These are phyloP conservation scores for Morphnarchus princeps DNA, from an alignment of 2,113 vertebrate species.

Conservation along the genomic window DNA sequence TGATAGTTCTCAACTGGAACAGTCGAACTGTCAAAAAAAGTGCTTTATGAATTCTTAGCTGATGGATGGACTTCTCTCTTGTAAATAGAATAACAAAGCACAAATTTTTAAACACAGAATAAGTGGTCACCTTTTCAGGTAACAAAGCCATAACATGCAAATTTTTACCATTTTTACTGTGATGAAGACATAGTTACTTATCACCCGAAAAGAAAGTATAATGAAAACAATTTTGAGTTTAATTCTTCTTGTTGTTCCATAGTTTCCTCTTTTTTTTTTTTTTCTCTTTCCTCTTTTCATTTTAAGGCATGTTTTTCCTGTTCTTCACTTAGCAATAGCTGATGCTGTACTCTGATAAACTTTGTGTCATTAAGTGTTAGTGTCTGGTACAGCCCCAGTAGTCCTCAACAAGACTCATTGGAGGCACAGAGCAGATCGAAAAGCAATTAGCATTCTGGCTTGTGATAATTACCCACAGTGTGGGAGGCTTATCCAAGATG, in stretches of 20 bases:
- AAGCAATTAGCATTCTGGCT: constrained; percentile 79
- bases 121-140: neutral
- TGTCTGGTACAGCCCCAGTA: constrained; percentile 7
- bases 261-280: neutral
- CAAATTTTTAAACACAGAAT: neutral
- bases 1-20: neutral
- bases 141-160: neutral
- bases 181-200: neutral
- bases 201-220: neutral
- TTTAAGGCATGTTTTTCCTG: neutral
- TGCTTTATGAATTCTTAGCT: neutral
- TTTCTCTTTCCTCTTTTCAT: neutral
- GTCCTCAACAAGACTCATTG: constrained; percentile 56
- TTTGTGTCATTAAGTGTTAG: constrained; percentile 58
- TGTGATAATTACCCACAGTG: constrained; percentile 78
- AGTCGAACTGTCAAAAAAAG: neutral
- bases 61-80: neutral
- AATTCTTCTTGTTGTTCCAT: neutral
- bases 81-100: neutral
- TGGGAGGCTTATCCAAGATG: constrained; percentile 66
- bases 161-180: neutral
- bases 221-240: neutral
- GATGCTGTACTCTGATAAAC: constrained; percentile 57
- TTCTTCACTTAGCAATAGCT: constrained; percentile 11
- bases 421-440: constrained; percentile 70